These are phyloP conservation scores for Cydia amplana DNA, from an alignment of 1,140 invertebrate genomes.

Conservation along the genomic window DNA sequence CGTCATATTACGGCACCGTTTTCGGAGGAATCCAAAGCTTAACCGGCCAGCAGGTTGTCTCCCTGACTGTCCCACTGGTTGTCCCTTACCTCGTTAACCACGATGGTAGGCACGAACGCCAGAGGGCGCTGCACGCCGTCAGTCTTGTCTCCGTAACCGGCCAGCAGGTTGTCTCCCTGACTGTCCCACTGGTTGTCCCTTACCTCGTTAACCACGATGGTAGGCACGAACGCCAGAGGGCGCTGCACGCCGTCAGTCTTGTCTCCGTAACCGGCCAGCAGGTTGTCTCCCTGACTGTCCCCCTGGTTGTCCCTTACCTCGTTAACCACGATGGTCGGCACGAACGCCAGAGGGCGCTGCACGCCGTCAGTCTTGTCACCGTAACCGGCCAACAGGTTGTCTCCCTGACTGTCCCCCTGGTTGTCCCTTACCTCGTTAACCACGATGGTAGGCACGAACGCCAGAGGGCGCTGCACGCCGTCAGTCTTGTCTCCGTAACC, in stretches of 20 bases:
- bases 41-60: constrained; percentile 76
- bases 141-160: constrained; percentile 80
- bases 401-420: constrained; percentile 39
- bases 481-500: constrained; percentile 80
- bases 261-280: constrained; percentile 80
- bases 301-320: constrained; percentile 54
- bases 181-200: background rate
- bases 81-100: constrained; percentile 78
- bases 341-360: too few relatives aligned
- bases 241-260: constrained; percentile 78
- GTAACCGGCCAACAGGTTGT: constrained; percentile 75
- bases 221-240: constrained; percentile 81
- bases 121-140: constrained; percentile 75
- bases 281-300: constrained; percentile 60
- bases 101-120: constrained; percentile 82
- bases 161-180: constrained; percentile 69
- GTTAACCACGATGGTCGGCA: constrained; percentile 76
- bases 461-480: constrained; percentile 72
- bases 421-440: constrained; percentile 76
- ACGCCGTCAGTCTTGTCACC: constrained; percentile 79
- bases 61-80: constrained; percentile 37
- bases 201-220: constrained; percentile 52
- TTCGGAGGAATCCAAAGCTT: too few relatives aligned
- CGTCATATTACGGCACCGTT: too few relatives aligned
- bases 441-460: constrained; percentile 83